Conservation (phyloP, 2,113 vertebrate genomes). For the Tupaia tana region DNA sequence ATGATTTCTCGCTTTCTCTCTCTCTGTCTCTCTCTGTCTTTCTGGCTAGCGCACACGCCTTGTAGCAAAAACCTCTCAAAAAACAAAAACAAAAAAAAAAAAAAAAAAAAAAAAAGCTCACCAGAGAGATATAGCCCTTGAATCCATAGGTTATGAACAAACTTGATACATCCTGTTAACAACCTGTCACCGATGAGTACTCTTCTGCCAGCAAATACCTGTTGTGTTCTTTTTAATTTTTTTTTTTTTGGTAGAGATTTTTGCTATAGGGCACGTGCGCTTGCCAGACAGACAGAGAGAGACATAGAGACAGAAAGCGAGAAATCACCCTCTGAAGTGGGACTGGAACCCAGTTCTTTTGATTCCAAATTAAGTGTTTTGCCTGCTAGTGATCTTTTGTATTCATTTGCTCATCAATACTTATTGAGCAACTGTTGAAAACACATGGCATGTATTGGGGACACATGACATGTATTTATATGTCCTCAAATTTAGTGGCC, state of each 20-base stretch:
- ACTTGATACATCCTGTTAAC: neutral
- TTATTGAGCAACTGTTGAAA: neutral
- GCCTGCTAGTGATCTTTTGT: neutral
- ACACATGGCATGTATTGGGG: neutral
- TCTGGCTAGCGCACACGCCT: too few species aligned
- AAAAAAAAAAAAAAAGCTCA: too few species aligned
- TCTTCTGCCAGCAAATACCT: neutral
- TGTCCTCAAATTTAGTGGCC: constrained; percentile 1
- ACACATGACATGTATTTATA: neutral
- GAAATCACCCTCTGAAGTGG: too few species aligned
- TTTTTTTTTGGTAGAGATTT: too few species aligned
- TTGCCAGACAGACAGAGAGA: too few species aligned
- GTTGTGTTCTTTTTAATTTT: too few species aligned
- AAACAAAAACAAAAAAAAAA: too few species aligned
- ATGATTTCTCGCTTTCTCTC: too few species aligned
- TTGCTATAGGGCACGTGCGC: too few species aligned
- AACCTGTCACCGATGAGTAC: neutral
- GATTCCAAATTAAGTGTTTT: neutral
- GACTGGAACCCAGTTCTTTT: neutral
- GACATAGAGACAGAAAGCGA: too few species aligned
- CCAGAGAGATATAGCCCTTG: neutral
- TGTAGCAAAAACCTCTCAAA: too few species aligned
- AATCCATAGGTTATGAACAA: neutral
- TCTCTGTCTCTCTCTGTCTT: too few species aligned
- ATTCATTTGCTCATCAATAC: neutral